Conservation (phyloP, 2,888 invertebrate species). For the Oeneis ivallda region DNA sequence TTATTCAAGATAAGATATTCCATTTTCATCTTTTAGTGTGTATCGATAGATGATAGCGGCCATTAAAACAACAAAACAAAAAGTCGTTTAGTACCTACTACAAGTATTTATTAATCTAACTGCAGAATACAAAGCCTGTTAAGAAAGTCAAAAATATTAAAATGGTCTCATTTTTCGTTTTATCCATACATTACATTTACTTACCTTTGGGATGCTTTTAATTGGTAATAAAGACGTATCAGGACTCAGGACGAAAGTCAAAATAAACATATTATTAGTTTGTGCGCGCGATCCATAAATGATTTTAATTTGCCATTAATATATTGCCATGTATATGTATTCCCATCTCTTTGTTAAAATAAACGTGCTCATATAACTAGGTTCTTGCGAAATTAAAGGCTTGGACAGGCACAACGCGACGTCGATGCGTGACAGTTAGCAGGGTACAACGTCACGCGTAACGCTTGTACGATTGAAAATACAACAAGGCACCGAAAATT, state of each 20-base stretch:
- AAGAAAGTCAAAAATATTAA: too few species aligned
- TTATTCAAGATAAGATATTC: slow-evolving; percentile 26
- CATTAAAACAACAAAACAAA: neutral
- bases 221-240: too few species aligned
- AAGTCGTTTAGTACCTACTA: too few species aligned
- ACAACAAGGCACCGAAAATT: too few species aligned
- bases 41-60: neutral
- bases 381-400: neutral
- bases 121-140: too few species aligned
- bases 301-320: neutral
- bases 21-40: slow-evolving; percentile 10
- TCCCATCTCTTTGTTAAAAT: neutral
- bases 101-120: neutral
- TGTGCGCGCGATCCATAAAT: neutral
- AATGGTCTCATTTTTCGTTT: too few species aligned
- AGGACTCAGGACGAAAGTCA: too few species aligned
- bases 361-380: neutral
- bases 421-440: neutral
- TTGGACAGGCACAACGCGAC: neutral
- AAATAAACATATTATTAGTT: neutral
- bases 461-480: neutral
- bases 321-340: neutral
- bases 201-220: too few species aligned
- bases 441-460: neutral
- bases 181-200: too few species aligned